Evolutionary conservation across 2,113 vertebrate species (phyloP).

Genomic region (Pagrus major): DNA sequence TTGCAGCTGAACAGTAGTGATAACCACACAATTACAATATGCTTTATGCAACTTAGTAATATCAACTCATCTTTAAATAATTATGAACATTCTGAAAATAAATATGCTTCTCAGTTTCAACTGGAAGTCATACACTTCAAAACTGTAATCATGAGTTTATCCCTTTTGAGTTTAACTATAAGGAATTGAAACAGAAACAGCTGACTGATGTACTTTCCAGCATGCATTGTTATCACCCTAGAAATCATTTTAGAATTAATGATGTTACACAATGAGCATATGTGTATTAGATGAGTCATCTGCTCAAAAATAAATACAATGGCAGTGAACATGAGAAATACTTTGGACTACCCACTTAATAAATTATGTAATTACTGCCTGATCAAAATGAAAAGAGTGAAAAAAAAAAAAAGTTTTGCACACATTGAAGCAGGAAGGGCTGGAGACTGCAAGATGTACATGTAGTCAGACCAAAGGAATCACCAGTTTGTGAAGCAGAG

Average conservation of each 20-base stretch:
- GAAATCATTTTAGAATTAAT: not conserved
- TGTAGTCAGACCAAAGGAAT: not conserved
- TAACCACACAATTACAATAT: not conserved
- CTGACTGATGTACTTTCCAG: too few relatives aligned
- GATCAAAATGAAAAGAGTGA: not conserved
- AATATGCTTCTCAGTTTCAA: not conserved
- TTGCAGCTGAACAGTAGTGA: not conserved
- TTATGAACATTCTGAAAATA: not conserved
- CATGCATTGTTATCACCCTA: not conserved
- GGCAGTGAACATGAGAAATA: not conserved
- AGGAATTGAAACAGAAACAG: not conserved
- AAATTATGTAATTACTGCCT: not conserved
- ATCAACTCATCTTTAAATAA: not conserved
- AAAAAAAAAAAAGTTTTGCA: not conserved
- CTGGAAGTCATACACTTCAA: not conserved
- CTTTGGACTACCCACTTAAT: not conserved
- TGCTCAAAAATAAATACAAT: not conserved
- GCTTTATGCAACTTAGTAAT: not conserved
- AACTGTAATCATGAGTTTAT: not conserved
- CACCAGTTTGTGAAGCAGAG: not conserved
- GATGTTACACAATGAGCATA: not conserved
- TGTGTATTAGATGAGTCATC: conserved; percentile 1
- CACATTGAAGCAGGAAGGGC: not conserved
- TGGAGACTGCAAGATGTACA: not conserved
- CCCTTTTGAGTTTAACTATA: not conserved